Base-by-base conservation (phyloP, 2,888 invertebrate species). In the Polydrusus pterygomalis region DNA sequence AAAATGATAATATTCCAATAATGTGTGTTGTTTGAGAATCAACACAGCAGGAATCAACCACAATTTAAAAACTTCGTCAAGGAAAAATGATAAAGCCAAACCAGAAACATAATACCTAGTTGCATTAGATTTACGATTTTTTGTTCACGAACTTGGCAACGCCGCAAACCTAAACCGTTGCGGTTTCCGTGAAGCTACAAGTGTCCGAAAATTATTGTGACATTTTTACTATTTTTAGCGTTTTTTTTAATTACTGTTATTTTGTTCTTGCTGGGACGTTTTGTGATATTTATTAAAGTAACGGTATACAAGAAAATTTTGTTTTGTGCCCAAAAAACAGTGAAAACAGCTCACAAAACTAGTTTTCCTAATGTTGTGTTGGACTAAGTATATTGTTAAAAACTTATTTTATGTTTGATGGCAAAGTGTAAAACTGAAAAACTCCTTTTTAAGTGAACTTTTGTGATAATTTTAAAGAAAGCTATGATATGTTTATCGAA, bases 181-280 rank as follows among this genome's bases (percentile, higher is more conserved):
- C 74, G 70, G 72, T 70, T 74, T 77, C 60, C 62, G 60, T 72
- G 49, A 71, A 80, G 83, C 83, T 78, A 85, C 85, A 86, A 85
- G 86, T 86, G 85, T 83, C 82, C 81, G 80, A 80, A 78, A 81
- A 77, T 64, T 74, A 81, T 80, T 71, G 34, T 34, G 75, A 77
- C 68, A 69, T 77, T 79, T 64, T 73, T 64, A 30, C 9, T 56
- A 13, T 30, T 25, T 25, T 25, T 25, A 25, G 25, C 25, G 5
- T 17, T 67, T 58, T 20, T 13, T 56, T 30, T 58, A 38, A 56
- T 69, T 69, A 56, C 54, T 38, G 30, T 17, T 15, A 65, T 20
- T 64, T 71, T 11, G 8, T n/a, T 20, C 40, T 54, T 56, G n/a
- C 15, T 15, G 54, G 25, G 71, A 8, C 8, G 40, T 43, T 43